Evolutionary conservation across 1,140 invertebrate genomes (phyloP).

Genomic region (Augochlora pura): DNA sequence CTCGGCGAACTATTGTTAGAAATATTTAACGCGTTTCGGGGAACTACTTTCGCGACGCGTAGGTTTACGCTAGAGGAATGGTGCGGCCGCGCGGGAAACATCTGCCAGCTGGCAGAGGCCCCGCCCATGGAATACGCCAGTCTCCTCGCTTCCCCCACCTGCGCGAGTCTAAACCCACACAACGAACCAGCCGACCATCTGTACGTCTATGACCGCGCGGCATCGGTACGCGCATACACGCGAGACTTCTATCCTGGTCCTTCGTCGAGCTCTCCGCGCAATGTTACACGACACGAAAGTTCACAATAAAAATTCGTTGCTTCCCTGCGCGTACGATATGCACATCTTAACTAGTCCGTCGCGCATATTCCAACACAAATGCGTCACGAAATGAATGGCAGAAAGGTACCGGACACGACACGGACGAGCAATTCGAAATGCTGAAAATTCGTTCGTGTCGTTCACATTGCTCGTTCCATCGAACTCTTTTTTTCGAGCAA

Average conservation of each 20-base stretch:
- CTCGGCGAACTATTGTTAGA: conserved; percentile 41
- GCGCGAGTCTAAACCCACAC: conserved; percentile 37
- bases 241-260: conserved; percentile 33
- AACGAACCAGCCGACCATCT: conserved; percentile 39
- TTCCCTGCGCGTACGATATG: conserved; percentile 11
- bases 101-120: conserved; percentile 82
- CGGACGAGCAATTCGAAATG: neutral
- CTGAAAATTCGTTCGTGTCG: neutral
- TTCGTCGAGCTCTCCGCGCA: conserved; percentile 24
- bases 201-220: conserved; percentile 16
- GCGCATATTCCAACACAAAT: neutral
- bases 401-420: neutral
- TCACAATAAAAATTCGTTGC: conserved; percentile 46
- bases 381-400: neutral
- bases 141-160: conserved; percentile 62
- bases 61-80: conserved; percentile 73
- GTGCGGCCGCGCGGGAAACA: conserved; percentile 78
- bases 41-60: conserved; percentile 79
- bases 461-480: neutral
- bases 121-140: conserved; percentile 75
- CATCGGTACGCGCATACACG: neutral
- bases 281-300: conserved; percentile 41
- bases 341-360: conserved; percentile 5
- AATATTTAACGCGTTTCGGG: conserved; percentile 49
- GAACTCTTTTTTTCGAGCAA: neutral